Evolutionary conservation across 2,888 invertebrate species (phyloP).

Genomic region (Tyria jacobaeae): DNA sequence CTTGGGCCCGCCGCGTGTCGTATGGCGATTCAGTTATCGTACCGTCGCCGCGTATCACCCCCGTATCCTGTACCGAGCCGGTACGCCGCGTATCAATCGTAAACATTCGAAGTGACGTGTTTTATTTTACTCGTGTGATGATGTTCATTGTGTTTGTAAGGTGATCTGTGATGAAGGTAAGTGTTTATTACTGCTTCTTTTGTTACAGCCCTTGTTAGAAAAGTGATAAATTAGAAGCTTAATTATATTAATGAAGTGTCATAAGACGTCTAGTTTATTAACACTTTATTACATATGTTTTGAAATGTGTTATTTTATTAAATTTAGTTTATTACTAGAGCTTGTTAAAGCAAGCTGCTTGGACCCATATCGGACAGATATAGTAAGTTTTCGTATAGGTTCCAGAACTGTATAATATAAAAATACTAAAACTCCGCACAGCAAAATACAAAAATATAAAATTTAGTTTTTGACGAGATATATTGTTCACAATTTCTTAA

Average conservation of each 20-base stretch:
- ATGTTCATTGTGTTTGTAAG: conserved; percentile 14
- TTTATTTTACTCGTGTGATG: conserved; percentile 21
- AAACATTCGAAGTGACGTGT: conserved; percentile 40
- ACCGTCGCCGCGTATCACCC: conserved; percentile 49
- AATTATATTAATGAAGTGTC: no score
- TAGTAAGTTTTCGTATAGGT: no score
- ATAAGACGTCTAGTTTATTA: no score
- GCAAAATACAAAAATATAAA: not conserved
- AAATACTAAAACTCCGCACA: no score
- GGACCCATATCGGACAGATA: no score
- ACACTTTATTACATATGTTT: no score
- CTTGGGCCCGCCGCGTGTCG: conserved; percentile 61
- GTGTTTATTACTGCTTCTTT: conserved; percentile 4
- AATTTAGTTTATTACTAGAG: no score
- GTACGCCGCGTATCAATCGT: conserved; percentile 37
- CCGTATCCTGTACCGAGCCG: conserved; percentile 35
- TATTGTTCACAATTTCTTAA: not conserved
- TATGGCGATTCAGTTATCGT: conserved; percentile 64
- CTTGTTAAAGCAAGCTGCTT: no score
- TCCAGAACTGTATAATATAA: no score
- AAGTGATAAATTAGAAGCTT: not conserved
- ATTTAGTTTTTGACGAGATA: not conserved
- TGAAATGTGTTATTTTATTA: not conserved
- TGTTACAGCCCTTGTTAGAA: not conserved
- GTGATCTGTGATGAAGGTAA: conserved; percentile 24